Base-by-base conservation (phyloP, 2,797 vertebrate species). In the Pelochelys cantorii region DNA sequence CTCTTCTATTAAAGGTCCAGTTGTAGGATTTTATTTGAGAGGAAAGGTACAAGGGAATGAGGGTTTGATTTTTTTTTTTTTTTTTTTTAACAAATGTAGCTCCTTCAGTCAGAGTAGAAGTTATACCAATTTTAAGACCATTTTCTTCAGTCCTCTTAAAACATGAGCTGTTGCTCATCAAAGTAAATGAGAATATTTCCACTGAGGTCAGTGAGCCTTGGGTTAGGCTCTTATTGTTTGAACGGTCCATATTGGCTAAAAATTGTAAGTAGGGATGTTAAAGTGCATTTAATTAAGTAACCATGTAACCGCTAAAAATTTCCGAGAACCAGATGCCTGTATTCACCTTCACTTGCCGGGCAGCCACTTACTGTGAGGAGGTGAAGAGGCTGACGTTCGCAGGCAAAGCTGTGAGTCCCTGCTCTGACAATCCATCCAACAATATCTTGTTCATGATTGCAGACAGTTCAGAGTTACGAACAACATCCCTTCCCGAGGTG, bases 221-320 rank as follows among this genome's bases (percentile, higher is more conserved):
- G 85, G 84, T 78, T 90, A 86, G 95, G 92, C 88, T 85, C 91
- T 95, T 93, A 37, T 74, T 74, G 96, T 95, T 96, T 94, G 90
- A 94, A 20, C 53, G 91, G 85, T 94, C 94, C 93, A 96, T 95
- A 96, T 95, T 94, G 95, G 95, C 89, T 94, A 25, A 88, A 78
- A 0, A 92, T 94, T 1, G 7, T 95, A 82, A 95, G 37, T 48
- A 48, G 42, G 42, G 42, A 48, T 48, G 42, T 48, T 48, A 48
- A 48, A 48, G 42, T 48, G 42, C 42, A 48, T 48, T 48, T 48
- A 48, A 48, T 48, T 48, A 48, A 48, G 7, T 9, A 48, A 48
- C 42, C 42, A 48, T 48, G 42, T 48, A 48, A 48, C 42, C 42
- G 8, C 42, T 48, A 48, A 7, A 48, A 48, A 48, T 48, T 48